Evolutionary conservation across 2,888 invertebrate genomes (phyloP).

Genomic region (Zhuqinia jingwanae): DNA sequence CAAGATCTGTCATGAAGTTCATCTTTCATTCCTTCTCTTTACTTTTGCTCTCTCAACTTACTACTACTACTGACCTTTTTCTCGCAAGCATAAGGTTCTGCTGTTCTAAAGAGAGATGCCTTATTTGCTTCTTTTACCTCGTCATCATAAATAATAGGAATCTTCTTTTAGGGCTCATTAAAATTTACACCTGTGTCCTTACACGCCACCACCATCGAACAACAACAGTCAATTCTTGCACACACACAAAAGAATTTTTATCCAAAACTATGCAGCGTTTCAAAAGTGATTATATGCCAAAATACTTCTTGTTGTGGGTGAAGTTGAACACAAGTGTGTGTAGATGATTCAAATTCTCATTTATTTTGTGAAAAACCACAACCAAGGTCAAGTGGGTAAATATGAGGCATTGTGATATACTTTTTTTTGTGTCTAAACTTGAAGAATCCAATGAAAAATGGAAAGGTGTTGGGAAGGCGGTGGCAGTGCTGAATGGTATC

Average conservation of each 20-base stretch:
- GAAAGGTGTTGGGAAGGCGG: constrained; percentile 46
- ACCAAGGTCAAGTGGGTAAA: constrained; percentile 57
- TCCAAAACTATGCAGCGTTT: constrained; percentile 60
- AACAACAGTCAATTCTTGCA: not conserved
- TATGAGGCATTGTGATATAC: constrained; percentile 9
- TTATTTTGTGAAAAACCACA: constrained; percentile 58
- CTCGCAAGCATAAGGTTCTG: not conserved
- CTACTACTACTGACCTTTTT: constrained; percentile 59
- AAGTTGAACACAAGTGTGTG: not conserved
- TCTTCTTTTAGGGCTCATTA: constrained; percentile 57
- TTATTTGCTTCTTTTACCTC: not conserved
- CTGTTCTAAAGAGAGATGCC: not conserved
- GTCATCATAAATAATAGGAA: constrained; percentile 31
- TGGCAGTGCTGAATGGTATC: constrained; percentile 41
- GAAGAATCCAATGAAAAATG: constrained; percentile 37
- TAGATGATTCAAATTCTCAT: constrained; percentile 19
- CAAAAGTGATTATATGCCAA: constrained; percentile 60
- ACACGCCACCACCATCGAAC: constrained; percentile 3
- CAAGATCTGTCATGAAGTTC: constrained; percentile 68
- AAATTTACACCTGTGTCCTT: constrained; percentile 68
- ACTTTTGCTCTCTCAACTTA: constrained; percentile 37
- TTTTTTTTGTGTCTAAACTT: constrained; percentile 12
- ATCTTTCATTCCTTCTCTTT: constrained; percentile 52
- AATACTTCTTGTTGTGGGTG: constrained; percentile 10
- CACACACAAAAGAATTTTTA: not conserved